These are phyloP conservation scores for Anoplopoma fimbria DNA, from an alignment of 2,113 vertebrate species.

Conservation along the genomic window DNA sequence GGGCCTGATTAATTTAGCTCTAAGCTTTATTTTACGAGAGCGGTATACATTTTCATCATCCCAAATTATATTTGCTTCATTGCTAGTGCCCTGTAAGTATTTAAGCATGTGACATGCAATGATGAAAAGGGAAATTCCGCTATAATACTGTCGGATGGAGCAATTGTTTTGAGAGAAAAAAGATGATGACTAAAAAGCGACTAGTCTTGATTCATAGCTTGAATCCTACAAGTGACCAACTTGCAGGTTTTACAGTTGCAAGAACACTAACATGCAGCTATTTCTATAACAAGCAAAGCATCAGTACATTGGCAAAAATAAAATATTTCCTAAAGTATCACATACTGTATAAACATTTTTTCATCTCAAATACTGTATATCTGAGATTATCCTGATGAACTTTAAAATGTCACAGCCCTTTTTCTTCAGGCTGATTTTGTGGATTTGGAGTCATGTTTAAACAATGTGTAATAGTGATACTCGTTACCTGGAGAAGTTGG, in stretches of 20 bases:
- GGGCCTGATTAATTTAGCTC: constrained; percentile 27
- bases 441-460: too few relatives aligned
- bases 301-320: background rate
- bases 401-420: background rate
- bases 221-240: background rate
- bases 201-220: too few relatives aligned
- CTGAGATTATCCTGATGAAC: background rate
- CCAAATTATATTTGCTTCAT: constrained; percentile 1
- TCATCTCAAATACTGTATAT: background rate
- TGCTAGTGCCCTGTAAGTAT: background rate
- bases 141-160: background rate
- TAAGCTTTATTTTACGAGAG: constrained; percentile 20
- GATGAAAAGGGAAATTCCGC: background rate
- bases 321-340: background rate
- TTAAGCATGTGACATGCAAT: background rate
- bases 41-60: constrained; percentile 35
- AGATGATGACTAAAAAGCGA: too few relatives aligned
- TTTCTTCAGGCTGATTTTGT: too few relatives aligned
- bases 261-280: background rate
- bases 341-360: background rate
- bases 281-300: background rate
- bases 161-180: background rate
- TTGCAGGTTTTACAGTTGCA: background rate
- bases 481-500: background rate
- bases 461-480: too few relatives aligned